phyloP scores from a whole-genome alignment of 2,797 vertebrate genomes.

The Poecile montanus region DNA sequence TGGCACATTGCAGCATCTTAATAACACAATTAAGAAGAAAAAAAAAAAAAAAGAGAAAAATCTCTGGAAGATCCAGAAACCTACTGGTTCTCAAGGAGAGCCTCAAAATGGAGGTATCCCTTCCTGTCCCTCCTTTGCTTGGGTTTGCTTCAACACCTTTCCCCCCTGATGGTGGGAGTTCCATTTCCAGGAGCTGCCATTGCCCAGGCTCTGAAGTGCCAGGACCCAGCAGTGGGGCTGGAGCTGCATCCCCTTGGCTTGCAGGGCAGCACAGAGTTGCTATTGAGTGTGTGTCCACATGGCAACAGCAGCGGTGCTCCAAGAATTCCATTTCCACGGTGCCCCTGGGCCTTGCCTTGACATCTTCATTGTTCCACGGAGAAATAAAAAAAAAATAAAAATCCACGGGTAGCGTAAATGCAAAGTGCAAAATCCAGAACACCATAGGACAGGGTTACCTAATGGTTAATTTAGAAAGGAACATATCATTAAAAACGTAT shows the following conservation, averaged over 20 bases:
- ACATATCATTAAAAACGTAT: conserved; percentile 52
- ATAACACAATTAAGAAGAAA: background rate
- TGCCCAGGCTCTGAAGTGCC: background rate
- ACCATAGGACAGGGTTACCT: background rate
- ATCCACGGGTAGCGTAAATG: background rate
- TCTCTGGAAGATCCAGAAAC: background rate
- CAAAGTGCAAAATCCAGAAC: background rate
- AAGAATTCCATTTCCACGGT: conserved; percentile 80
- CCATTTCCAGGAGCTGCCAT: background rate
- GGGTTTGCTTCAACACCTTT: background rate
- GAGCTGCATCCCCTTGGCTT: conserved; percentile 69
- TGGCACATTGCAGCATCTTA: rapidly evolving
- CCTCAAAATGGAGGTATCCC: background rate
- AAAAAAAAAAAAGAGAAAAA: background rate
- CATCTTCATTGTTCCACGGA: conserved; percentile 78
- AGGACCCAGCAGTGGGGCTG: conserved; percentile 19
- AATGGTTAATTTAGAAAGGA: conserved; percentile 57
- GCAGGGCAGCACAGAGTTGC: conserved; percentile 54
- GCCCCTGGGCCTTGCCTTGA: conserved; percentile 77
- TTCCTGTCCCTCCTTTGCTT: background rate
- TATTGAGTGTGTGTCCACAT: conserved; percentile 80
- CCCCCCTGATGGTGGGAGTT: background rate
- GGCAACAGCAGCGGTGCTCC: conserved; percentile 79
- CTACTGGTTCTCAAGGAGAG: background rate
- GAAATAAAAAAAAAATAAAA: conserved; percentile 32